Base-by-base conservation (phyloP, 2,113 vertebrate species). In the Pelecanoides urinatrix region DNA sequence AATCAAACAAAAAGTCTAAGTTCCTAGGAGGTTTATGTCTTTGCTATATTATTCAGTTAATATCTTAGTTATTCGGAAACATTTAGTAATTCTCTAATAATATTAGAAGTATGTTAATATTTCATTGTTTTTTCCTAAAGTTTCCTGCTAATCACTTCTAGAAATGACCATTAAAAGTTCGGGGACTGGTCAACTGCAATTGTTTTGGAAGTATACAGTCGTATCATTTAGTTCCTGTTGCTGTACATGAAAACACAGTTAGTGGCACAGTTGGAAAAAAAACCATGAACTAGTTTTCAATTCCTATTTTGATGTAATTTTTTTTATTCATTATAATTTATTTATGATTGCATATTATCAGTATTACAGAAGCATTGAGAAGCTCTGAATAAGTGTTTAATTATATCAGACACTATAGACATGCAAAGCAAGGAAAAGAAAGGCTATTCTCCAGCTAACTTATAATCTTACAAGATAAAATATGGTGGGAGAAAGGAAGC, bases 11-110 rank as follows among this genome's bases (percentile, higher is more conserved):
- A 38, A 93, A 29, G 22, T 74, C 68, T 63, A 9, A 84, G 12
- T 6, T 92, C 44, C 52, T 36, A 8, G 67, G 49, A 88, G 32
- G 75, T 73, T 88, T 90, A 88, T 72, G 23, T 66, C 62, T 71
- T 85, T 83, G 86, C 61, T 96, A 22, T 95, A 86, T 86, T 96
- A 95, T 94, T 94, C 91, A 83, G 86, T 96, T 85, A 85, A 88
- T 96, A 79, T 56, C 44, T 92, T 42, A 75, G 73, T 92, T 94
- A 92, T 95, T 88, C 95, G 72, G 71, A 94, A 92, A 86, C 55
- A 45, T 88, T 83, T 86, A 76, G 79, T 74, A 72, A 79, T 82
- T 93, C 66, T 96, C 56, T 94, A 88, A 79, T 90, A 94, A 79
- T 88, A 72, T 79, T 55, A 65, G 77, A 75, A 76, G 56, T 75